These are phyloP conservation scores for Keiferia lycopersicella DNA, from an alignment of 2,888 invertebrate genomes.

Conservation along the genomic window DNA sequence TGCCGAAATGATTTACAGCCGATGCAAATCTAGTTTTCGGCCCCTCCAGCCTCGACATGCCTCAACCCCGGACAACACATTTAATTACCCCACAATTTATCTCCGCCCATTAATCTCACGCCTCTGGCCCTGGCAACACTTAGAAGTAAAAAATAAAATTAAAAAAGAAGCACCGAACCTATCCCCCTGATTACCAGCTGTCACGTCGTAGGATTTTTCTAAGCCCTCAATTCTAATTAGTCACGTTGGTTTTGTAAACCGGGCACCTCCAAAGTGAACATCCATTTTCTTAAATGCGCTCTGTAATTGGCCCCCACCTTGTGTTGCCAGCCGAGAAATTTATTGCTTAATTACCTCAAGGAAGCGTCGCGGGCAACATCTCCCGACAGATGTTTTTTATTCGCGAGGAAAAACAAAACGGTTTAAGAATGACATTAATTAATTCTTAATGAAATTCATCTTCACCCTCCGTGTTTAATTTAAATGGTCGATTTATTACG, in stretches of 20 bases:
- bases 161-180: slow-evolving; percentile 60
- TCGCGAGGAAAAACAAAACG: slow-evolving; percentile 78
- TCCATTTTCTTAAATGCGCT: slow-evolving; percentile 75
- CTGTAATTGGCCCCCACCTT: slow-evolving; percentile 78
- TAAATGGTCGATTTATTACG: slow-evolving; percentile 78
- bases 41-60: slow-evolving; percentile 39
- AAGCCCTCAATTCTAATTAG: slow-evolving; percentile 77
- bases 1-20: slow-evolving; percentile 46
- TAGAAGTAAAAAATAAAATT: slow-evolving; percentile 56
- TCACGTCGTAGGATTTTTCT: slow-evolving; percentile 78
- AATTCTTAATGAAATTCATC: slow-evolving; percentile 82
- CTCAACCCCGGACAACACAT: slow-evolving; percentile 60
- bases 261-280: slow-evolving; percentile 55
- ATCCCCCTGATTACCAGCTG: slow-evolving; percentile 80
- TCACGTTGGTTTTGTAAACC: slow-evolving; percentile 61
- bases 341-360: slow-evolving; percentile 82
- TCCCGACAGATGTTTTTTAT: slow-evolving; percentile 79
- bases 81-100: slow-evolving; percentile 78
- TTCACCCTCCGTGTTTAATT: slow-evolving; percentile 79
- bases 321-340: slow-evolving; percentile 78
- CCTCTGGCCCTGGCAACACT: slow-evolving; percentile 49
- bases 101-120: slow-evolving; percentile 68
- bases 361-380: slow-evolving; percentile 68
- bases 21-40: slow-evolving; percentile 39
- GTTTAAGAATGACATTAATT: slow-evolving; percentile 82